phyloP scores from a whole-genome alignment of 1,140 invertebrate genomes.

The Gryllus bimaculatus region DNA sequence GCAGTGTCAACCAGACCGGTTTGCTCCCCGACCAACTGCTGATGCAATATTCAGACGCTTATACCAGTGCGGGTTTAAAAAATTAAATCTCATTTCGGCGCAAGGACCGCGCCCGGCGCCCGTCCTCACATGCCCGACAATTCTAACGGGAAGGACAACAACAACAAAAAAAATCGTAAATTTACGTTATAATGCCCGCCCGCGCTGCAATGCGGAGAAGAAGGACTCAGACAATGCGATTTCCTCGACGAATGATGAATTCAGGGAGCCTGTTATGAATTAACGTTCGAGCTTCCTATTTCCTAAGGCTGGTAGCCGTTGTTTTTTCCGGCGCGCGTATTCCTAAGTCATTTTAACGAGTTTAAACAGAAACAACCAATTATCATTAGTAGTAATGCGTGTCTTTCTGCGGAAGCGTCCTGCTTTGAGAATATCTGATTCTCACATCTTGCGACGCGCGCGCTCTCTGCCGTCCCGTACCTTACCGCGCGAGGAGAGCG shows the following conservation, averaged over 20 bases:
- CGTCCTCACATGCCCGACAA: neutral
- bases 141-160: neutral
- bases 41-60: neutral
- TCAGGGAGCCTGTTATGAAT: neutral
- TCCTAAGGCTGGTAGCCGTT: neutral
- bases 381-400: neutral
- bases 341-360: neutral
- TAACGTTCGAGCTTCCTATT: neutral
- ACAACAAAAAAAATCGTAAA: neutral
- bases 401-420: neutral
- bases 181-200: neutral
- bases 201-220: neutral
- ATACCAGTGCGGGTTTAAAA: neutral
- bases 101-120: neutral
- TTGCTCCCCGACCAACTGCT: neutral
- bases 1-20: neutral
- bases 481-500: neutral
- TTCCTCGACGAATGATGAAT: neutral
- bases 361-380: constrained; percentile 1
- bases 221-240: neutral
- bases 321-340: neutral
- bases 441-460: neutral
- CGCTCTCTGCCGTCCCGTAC: neutral
- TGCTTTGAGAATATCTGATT: neutral
- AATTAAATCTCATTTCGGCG: neutral